These are phyloP conservation scores for Cistogaster globosa DNA, from an alignment of 2,888 invertebrate genomes.

Conservation along the genomic window DNA sequence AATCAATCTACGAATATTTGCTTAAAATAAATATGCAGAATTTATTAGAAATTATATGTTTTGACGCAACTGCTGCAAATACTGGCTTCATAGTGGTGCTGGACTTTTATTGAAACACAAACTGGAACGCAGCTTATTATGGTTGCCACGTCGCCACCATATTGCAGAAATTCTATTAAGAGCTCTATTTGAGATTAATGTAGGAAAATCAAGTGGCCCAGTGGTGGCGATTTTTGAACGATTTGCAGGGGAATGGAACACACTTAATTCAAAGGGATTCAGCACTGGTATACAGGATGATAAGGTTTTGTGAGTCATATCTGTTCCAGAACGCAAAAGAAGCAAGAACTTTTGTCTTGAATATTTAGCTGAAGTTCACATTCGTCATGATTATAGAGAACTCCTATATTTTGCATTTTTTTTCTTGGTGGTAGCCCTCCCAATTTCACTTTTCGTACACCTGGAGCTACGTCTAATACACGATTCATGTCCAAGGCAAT, in stretches of 20 bases:
- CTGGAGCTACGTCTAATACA: not conserved
- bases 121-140: not conserved
- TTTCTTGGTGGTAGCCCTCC: too few relatives aligned
- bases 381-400: slow-evolving; percentile 23
- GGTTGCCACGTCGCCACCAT: not conserved
- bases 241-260: too few relatives aligned
- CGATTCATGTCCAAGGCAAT: slow-evolving; percentile 1
- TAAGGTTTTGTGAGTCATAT: too few relatives aligned
- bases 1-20: not conserved
- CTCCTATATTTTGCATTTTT: too few relatives aligned
- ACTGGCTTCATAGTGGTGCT: not conserved
- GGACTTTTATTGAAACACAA: too few relatives aligned
- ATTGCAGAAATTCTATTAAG: not conserved
- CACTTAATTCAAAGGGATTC: too few relatives aligned
- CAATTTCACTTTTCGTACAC: not conserved
- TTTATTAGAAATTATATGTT: not conserved
- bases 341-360: slow-evolving; percentile 36
- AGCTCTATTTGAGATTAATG: too few relatives aligned
- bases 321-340: slow-evolving; percentile 14
- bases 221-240: too few relatives aligned
- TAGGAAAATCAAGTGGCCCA: too few relatives aligned
- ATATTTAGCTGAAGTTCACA: slow-evolving; percentile 29
- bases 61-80: too few relatives aligned
- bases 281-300: too few relatives aligned
- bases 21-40: not conserved